A percentile compares a stretch with the other conserved stretches of the same genome.
phyloP scores from a whole-genome alignment of 2,888 invertebrate genomes.

The Torymus aiolomorphi region DNA sequence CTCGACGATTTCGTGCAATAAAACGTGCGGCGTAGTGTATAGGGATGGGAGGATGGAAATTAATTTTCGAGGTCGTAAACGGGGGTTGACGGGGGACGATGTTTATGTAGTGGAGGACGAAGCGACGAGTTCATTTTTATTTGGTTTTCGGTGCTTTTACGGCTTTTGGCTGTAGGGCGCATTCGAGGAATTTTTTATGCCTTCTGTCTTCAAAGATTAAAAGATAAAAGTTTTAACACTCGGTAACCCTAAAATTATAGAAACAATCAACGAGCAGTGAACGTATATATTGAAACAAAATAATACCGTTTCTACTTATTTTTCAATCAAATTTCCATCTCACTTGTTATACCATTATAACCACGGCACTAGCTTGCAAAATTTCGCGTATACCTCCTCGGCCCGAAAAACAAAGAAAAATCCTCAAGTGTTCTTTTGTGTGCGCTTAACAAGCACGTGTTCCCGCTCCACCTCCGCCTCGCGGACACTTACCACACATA shows the following conservation, averaged over 20 bases:
- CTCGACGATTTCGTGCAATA: conserved; percentile 30
- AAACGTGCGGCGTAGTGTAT: neutral
- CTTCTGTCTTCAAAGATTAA: too few species aligned
- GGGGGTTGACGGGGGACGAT: neutral
- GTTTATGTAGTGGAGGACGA: neutral
- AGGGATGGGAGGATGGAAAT: conserved; percentile 25
- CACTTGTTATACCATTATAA: too few species aligned
- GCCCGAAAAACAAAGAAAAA: neutral
- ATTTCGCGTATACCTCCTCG: neutral
- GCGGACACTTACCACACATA: neutral
- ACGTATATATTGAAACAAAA: too few species aligned
- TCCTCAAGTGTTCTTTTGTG: conserved; percentile 6
- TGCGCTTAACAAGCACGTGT: conserved; percentile 13
- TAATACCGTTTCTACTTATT: too few species aligned
- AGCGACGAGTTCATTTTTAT: neutral
- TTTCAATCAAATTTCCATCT: too few species aligned
- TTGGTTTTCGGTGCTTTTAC: neutral
- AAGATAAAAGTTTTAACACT: too few species aligned
- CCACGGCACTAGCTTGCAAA: neutral
- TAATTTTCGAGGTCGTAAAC: conserved; percentile 46
- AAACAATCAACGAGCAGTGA: too few species aligned
- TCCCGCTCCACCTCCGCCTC: neutral
- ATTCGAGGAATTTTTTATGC: neutral
- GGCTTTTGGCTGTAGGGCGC: neutral
- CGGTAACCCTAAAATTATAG: too few species aligned